Evolutionary conservation across 2,888 invertebrate genomes (phyloP).

Genomic region (Stenurella melanura): DNA sequence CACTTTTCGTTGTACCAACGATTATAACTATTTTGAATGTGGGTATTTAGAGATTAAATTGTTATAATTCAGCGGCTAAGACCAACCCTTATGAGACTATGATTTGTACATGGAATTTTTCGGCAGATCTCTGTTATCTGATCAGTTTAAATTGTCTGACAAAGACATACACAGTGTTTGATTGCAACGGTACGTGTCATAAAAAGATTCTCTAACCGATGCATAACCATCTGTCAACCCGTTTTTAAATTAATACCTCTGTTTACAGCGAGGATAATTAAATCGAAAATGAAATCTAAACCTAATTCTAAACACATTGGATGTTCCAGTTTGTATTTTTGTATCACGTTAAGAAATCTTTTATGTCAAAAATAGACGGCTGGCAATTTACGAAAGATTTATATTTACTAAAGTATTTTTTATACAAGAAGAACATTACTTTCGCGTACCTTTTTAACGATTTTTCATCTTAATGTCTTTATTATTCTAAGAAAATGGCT

Average conservation of each 20-base stretch:
- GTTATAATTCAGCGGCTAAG: too few species aligned
- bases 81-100: too few species aligned
- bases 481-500: conserved; percentile 42
- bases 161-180: conserved; percentile 5
- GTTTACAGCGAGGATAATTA: conserved; percentile 34
- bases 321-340: conserved; percentile 40
- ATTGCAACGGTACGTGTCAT: conserved; percentile 13
- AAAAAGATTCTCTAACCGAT: conserved; percentile 21
- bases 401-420: conserved; percentile 53
- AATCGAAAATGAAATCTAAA: conserved; percentile 35
- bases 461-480: conserved; percentile 49
- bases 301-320: conserved; percentile 45
- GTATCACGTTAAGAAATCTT: conserved; percentile 42
- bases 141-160: neutral
- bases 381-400: conserved; percentile 53
- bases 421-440: conserved; percentile 50
- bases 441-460: conserved; percentile 45
- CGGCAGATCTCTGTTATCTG: neutral
- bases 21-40: too few species aligned
- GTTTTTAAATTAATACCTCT: conserved; percentile 35
- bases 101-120: neutral
- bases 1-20: too few species aligned
- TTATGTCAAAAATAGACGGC: conserved; percentile 47
- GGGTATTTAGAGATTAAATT: too few species aligned
- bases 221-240: conserved; percentile 37